Evolutionary conservation across 2,888 invertebrate species (phyloP), one percentile per base, ranked within the genome.

Genomic region (Clostera curtula): DNA sequence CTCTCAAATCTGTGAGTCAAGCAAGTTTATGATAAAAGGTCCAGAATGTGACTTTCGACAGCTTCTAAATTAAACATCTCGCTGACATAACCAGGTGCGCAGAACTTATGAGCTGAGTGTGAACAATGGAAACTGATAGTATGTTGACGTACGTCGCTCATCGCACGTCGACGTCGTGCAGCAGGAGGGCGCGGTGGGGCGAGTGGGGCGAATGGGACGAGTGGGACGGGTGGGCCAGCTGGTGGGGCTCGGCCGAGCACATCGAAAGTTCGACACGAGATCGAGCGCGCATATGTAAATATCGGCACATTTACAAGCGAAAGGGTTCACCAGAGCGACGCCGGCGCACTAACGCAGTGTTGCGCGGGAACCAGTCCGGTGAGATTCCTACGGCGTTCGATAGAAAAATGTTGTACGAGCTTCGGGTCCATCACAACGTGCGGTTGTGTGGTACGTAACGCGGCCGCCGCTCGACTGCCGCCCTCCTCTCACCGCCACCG

Each of bases 321-420:
- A 82, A 82, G 82, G 82, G 82, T 80, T 83, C 82, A 83, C 82
- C 80, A 72, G 74, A 80, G 76, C 77, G 82, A 75, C 79, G 79
- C 80, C 77, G 82, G 76, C 79, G 79, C 80, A 77, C 77, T 82
- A 75, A 77, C 79, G 77, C 72, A 71, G 76, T 67, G 76, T 74
- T 77, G 74, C 73, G 79, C 75, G 76, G 80, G 85, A 87, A 87
- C 87, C 87, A 85, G 87, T 87, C 85, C 85, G 86, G 87, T 84
- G 77, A 85, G 87, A 86, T 87, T 86, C 86, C 86, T 86, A 85
- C 80, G 80, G 80, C 79, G 85, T 84, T 82, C 79, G 82, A 79
- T 79, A 79, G 85, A 86, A 86, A 85, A 85, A 86, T 86, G 84
- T 85, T 80, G 85, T 75, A 70, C 61, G 56, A 71, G 66, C 69